Conservation (phyloP, 2,797 vertebrate genomes). For the Coendou prehensilis region DNA sequence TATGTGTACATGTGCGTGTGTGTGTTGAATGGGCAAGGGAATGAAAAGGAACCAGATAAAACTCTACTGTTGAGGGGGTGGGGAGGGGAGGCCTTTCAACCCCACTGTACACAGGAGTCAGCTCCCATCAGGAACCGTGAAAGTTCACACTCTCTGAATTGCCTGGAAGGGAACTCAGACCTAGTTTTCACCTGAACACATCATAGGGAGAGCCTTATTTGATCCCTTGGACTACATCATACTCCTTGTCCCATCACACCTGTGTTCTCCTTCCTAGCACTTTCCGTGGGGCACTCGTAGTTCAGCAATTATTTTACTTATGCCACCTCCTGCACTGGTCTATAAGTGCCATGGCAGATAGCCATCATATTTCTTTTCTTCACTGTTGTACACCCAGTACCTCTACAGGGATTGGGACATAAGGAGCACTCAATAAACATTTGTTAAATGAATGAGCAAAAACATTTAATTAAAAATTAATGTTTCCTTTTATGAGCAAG, state of each 20-base stretch:
- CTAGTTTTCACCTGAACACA: background rate
- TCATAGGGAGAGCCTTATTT: background rate
- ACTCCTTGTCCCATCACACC: background rate
- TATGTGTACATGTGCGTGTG: background rate
- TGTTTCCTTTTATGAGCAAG: background rate
- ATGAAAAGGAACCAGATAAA: constrained; percentile 4
- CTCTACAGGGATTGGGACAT: background rate
- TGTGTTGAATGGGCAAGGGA: background rate
- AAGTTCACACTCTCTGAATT: background rate
- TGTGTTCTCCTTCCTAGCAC: background rate
- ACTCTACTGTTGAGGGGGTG: background rate
- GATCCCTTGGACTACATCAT: background rate
- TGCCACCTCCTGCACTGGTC: background rate
- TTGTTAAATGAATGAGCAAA: background rate
- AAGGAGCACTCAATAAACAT: background rate
- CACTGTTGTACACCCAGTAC: background rate
- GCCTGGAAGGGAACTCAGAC: constrained; percentile 12
- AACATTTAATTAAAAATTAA: background rate
- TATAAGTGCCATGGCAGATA: background rate
- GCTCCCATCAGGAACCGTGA: background rate
- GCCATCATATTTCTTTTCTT: background rate
- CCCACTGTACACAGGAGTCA: background rate
- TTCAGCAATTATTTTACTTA: background rate
- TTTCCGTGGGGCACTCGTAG: background rate
- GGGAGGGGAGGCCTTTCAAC: background rate